Evolutionary conservation across 2,113 vertebrate species (phyloP), one percentile per base, ranked within the genome.

Genomic region (Lophius piscatorius): DNA sequence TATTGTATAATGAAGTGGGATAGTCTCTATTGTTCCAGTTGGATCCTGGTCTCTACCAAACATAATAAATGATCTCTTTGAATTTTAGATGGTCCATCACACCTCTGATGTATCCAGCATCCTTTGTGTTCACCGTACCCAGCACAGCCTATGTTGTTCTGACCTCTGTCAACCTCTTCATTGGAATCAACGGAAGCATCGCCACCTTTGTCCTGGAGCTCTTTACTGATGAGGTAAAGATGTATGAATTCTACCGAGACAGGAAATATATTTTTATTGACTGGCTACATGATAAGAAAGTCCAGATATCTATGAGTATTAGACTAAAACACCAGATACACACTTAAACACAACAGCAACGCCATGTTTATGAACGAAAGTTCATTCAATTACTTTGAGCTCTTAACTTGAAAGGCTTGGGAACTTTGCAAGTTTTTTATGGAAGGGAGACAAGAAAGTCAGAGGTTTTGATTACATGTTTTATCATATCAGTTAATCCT

Each of bases 71-170:
- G 4, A 6, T 54, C 5, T 31, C 29, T 46, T 13, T 20, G 12
- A 11, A 16, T 56, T 71, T 13, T 51, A 93, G 92, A 28, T 93
- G 92, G 92, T 91, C 92, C 50, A 92, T 93, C 74, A 93, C 91
- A 12, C 92, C 92, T 24, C 88, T 93, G 39, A 93, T 93, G 92
- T 93, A 93, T 60, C 92, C 92, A 44, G 91, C 91, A 22, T 93
- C 92, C 46, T 93, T 93, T 70, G 5, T 93, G 41, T 93, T 93
- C 80, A 83, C 71, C 7, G 81, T 93, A 4, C 92, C 92, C 40
- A 93, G 92, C 78, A 93, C 92, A 3, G 92, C 92, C 20, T 93
- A 93, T 8, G 92, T 93, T 17, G 83, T 91, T 14, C 84, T 93
- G 33, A 93, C 91, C 46, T 93, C 89, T 51, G 76, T 93, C 71